Evolutionary conservation across 2,888 invertebrate genomes (phyloP).

Genomic region (Tuta absoluta): DNA sequence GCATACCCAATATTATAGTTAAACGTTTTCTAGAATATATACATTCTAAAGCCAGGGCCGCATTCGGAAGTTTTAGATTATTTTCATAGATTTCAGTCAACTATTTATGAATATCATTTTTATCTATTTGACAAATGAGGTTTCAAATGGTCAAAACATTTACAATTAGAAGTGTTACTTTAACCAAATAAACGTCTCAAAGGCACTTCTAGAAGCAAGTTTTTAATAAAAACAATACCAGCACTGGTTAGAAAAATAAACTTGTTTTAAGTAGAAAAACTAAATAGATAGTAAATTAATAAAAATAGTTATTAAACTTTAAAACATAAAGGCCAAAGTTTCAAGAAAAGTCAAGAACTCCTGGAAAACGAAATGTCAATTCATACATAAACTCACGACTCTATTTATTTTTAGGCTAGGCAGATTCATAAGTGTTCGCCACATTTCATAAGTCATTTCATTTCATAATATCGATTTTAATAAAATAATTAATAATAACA

Average conservation of each 20-base stretch:
- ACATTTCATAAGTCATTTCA: no score
- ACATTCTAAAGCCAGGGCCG: constrained; percentile 20
- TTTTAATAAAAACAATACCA: not conserved
- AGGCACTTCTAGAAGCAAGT: not conserved
- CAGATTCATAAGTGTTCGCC: no score
- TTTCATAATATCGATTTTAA: no score
- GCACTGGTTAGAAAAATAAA: constrained; percentile 2
- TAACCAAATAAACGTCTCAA: not conserved
- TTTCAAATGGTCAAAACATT: no score
- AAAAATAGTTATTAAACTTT: not conserved
- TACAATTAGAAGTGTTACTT: no score
- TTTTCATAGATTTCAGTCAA: no score
- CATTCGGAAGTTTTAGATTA: not conserved
- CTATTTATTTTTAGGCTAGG: no score
- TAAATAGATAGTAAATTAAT: not conserved
- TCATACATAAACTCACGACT: no score
- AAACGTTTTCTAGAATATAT: constrained; percentile 10
- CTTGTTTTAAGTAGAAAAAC: not conserved
- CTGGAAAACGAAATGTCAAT: no score
- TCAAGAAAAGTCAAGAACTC: no score
- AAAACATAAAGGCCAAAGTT: not conserved
- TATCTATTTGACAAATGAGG: no score
- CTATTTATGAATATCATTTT: no score
- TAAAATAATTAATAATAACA: not conserved
- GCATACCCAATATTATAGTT: constrained; percentile 1